phyloP scores from a whole-genome alignment of 2,797 vertebrate species.

The Pseudomugil gertrudae region DNA sequence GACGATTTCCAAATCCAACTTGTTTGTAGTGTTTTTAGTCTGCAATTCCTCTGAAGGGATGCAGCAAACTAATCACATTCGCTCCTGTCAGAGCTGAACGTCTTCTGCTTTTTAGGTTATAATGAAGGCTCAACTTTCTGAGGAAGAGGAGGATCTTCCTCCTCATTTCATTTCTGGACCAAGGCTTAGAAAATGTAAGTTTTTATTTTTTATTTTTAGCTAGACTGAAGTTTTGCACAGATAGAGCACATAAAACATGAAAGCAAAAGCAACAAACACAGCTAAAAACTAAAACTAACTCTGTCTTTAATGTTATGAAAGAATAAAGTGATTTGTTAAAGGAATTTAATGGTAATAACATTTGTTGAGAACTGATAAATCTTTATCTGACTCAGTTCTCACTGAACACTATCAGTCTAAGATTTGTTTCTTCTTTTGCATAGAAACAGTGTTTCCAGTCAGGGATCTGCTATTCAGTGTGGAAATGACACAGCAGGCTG shows the following conservation, averaged over 20 bases:
- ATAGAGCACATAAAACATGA: conserved; percentile 10
- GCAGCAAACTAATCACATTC: conserved; percentile 29
- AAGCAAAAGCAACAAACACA: conserved; percentile 4
- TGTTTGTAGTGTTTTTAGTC: conserved; percentile 7
- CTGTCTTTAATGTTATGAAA: conserved; percentile 4
- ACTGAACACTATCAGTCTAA: background rate
- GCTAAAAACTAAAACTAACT: background rate
- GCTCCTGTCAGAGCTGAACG: conserved; percentile 33
- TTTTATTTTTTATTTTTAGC: conserved; percentile 33
- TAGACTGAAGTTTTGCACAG: background rate
- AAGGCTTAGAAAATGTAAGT: conserved; percentile 39
- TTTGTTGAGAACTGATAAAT: conserved; percentile 14
- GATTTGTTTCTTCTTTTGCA: conserved; percentile 27
- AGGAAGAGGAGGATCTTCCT: conserved; percentile 27
- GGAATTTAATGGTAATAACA: background rate
- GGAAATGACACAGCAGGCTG: conserved; percentile 38
- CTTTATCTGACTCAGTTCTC: conserved; percentile 15
- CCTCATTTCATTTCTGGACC: conserved; percentile 41
- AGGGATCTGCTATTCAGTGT: conserved; percentile 15
- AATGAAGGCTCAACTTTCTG: conserved; percentile 25
- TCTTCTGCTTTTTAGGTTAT: conserved; percentile 51
- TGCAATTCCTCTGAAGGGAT: conserved; percentile 18
- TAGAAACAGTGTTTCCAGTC: conserved; percentile 39
- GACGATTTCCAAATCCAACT: conserved; percentile 4
- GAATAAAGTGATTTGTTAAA: background rate